These are phyloP conservation scores for Darevskia nairensis DNA, from an alignment of 2,797 vertebrate genomes.

Conservation along the genomic window DNA sequence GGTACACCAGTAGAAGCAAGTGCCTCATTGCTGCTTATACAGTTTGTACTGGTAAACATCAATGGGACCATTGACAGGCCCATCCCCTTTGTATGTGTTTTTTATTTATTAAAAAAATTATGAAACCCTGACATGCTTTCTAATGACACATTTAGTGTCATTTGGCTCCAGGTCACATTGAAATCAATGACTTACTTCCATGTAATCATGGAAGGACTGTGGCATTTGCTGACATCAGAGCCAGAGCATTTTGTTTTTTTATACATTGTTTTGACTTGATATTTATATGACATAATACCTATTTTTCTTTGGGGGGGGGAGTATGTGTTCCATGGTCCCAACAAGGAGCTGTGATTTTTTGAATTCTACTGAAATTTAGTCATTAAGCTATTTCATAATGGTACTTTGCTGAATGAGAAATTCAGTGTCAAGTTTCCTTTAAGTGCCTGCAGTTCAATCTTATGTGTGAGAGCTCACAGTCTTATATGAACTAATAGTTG, in stretches of 20 bases:
- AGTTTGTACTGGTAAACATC: no score
- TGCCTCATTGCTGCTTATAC: no score
- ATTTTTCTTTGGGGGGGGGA: slow-evolving; percentile 4
- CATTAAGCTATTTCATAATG: slow-evolving; percentile 7
- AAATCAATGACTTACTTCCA: neutral
- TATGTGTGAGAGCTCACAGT: no score
- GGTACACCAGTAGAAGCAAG: no score
- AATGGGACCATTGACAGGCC: no score
- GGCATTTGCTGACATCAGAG: slow-evolving; percentile 11
- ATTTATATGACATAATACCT: slow-evolving; percentile 41
- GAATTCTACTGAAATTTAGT: slow-evolving; percentile 48
- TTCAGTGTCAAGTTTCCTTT: slow-evolving; percentile 3
- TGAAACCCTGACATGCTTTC: neutral
- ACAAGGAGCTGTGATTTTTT: slow-evolving; percentile 27
- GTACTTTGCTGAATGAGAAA: neutral
- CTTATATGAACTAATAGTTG: neutral
- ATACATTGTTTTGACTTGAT: slow-evolving; percentile 32
- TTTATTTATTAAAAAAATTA: neutral
- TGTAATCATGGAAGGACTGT: neutral
- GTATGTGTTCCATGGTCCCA: slow-evolving; percentile 1
- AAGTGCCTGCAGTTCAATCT: neutral
- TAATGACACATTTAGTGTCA: no score
- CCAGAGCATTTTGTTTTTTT: neutral
- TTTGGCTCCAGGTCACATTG: neutral
- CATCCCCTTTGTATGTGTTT: no score